phyloP scores from a whole-genome alignment of 2,888 invertebrate genomes.

The Drosophila aldrichi region DNA sequence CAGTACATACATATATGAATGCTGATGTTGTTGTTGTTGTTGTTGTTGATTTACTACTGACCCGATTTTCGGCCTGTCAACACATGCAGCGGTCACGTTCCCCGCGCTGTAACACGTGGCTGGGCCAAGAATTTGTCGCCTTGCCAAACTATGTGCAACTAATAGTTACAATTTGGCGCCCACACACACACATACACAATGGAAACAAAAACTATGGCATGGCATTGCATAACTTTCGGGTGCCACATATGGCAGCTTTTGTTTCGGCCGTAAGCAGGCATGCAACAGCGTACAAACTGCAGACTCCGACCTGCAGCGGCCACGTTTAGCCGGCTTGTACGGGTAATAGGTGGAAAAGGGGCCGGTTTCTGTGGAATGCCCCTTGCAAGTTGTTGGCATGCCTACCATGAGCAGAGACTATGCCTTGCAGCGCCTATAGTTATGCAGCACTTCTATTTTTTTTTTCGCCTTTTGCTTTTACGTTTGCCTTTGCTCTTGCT shows the following conservation, averaged over 20 bases:
- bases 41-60: slow-evolving; percentile 79
- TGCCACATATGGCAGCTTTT: slow-evolving; percentile 65
- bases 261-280: slow-evolving; percentile 60
- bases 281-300: slow-evolving; percentile 60
- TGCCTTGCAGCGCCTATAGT: slow-evolving; percentile 64
- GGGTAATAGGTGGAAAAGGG: not conserved
- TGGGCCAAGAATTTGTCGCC: slow-evolving; percentile 71
- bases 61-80: slow-evolving; percentile 79
- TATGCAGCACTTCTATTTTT: slow-evolving; percentile 51
- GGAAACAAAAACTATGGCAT: slow-evolving; percentile 24
- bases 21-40: slow-evolving; percentile 45
- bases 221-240: slow-evolving; percentile 69
- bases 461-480: too few relatives aligned
- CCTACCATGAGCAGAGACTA: slow-evolving; percentile 51
- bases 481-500: slow-evolving; percentile 11
- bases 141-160: slow-evolving; percentile 72
- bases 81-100: slow-evolving; percentile 58
- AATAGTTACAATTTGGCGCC: slow-evolving; percentile 74
- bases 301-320: slow-evolving; percentile 13
- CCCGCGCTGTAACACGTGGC: slow-evolving; percentile 44
- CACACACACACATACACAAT: slow-evolving; percentile 27
- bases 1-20: slow-evolving; percentile 8
- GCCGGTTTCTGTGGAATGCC: not conserved
- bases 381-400: slow-evolving; percentile 65
- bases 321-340: too few relatives aligned